Conservation (phyloP, 1,140 invertebrate genomes). For the Leptinotarsa texana region DNA sequence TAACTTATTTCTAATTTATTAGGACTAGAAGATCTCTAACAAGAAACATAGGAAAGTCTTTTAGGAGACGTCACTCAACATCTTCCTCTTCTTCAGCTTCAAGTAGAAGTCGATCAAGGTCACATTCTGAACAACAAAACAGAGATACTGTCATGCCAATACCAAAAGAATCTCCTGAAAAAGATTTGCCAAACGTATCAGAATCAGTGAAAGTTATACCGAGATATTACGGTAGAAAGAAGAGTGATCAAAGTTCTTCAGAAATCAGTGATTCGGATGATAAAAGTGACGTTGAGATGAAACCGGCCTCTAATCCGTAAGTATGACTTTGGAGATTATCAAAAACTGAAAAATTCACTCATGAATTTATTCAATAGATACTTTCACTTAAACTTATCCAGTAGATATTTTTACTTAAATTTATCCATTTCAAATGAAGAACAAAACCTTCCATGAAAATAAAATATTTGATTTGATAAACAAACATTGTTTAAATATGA, state of each 20-base stretch:
- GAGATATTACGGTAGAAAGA: constrained; percentile 71
- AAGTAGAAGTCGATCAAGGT: not conserved
- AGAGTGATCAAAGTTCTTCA: constrained; percentile 60
- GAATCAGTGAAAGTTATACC: constrained; percentile 53
- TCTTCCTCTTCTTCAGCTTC: constrained; percentile 10
- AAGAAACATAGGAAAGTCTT: not conserved
- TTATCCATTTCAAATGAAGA: too few species aligned
- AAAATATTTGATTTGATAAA: too few species aligned
- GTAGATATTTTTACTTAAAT: too few species aligned
- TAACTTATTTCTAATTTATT: not conserved
- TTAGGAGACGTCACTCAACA: not conserved
- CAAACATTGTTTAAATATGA: too few species aligned
- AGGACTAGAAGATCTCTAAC: not conserved
- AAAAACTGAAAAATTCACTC: too few species aligned
- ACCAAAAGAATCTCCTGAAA: not conserved
- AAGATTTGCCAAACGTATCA: not conserved
- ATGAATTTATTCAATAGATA: too few species aligned
- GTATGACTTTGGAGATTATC: not conserved
- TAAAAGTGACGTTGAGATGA: constrained; percentile 36
- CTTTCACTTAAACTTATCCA: too few species aligned
- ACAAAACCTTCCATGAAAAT: too few species aligned
- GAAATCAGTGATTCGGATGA: constrained; percentile 51
- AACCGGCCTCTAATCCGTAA: constrained; percentile 39
- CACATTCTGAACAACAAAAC: not conserved
- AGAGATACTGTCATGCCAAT: not conserved